Percentiles rank a stretch among this genome's conserved stretches.
Conservation (phyloP, 2,113 vertebrate genomes). For the Oreochromis niloticus region DNA sequence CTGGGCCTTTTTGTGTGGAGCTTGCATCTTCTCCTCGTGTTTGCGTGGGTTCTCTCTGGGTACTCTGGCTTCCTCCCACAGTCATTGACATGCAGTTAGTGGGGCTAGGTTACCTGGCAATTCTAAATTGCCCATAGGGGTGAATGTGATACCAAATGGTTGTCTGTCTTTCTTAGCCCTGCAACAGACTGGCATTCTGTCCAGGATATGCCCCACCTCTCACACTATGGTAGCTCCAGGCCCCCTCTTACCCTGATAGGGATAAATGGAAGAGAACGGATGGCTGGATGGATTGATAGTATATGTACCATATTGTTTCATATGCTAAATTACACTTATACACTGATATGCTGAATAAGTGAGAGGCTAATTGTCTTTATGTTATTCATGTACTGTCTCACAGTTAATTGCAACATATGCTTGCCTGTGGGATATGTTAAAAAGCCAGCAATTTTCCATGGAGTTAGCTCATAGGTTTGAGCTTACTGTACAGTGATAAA, state of each 20-base stretch:
- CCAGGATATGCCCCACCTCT: neutral
- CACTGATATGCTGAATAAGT: neutral
- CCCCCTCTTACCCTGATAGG: neutral
- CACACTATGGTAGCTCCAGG: neutral
- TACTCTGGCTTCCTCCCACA: fast-evolving
- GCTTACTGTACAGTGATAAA: neutral
- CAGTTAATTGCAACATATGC: neutral
- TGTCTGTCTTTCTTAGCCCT: neutral
- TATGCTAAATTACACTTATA: neutral
- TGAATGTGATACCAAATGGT: neutral
- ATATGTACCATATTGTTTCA: neutral
- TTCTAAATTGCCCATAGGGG: neutral
- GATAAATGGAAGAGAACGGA: fast-evolving
- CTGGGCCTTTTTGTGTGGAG: too few relatives aligned
- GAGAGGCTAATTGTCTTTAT: neutral
- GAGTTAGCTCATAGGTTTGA: neutral
- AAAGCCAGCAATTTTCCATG: neutral
- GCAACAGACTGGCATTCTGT: neutral
- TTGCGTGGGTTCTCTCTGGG: neutral
- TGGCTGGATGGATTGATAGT: neutral
- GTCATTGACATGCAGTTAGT: neutral
- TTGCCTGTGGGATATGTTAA: neutral
- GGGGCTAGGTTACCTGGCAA: neutral
- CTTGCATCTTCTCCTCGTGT: too few relatives aligned
- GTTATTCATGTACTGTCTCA: neutral